Evolutionary conservation across 1,140 invertebrate species (phyloP).

Genomic region (Trichogramma pretiosum): DNA sequence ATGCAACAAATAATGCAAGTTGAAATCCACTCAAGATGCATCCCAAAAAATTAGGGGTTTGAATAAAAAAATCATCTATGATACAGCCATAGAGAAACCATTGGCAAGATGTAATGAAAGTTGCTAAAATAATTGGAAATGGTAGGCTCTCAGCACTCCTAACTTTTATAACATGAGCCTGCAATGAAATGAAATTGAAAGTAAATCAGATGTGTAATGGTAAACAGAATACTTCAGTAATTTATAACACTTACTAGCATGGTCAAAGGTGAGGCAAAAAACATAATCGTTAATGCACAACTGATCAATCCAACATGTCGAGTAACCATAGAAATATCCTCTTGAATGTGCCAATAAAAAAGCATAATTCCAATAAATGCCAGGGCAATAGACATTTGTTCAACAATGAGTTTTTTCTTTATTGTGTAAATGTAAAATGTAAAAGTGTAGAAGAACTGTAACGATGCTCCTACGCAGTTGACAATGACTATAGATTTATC

Average conservation of each 20-base stretch:
- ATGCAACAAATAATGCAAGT: constrained; percentile 61
- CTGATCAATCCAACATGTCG: constrained; percentile 55
- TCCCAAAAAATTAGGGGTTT: constrained; percentile 66
- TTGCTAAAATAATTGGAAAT: constrained; percentile 66
- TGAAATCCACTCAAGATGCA: constrained; percentile 58
- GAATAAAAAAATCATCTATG: constrained; percentile 61
- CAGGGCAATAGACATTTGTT: constrained; percentile 39
- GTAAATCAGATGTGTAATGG: background rate
- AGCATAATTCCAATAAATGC: constrained; percentile 38
- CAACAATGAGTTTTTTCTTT: constrained; percentile 50
- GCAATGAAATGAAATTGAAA: constrained; percentile 20
- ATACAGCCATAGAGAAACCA: constrained; percentile 70
- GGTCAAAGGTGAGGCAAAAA: constrained; percentile 69
- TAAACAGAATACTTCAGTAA: background rate
- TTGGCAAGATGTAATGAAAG: constrained; percentile 62
- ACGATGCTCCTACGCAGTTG: constrained; percentile 56
- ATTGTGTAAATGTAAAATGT: constrained; percentile 56
- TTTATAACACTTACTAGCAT: constrained; percentile 49
- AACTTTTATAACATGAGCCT: constrained; percentile 62
- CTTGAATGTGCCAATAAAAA: constrained; percentile 40
- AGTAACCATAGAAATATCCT: constrained; percentile 26
- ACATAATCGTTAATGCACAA: constrained; percentile 62
- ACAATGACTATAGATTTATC: constrained; percentile 59
- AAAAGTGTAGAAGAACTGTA: constrained; percentile 56
- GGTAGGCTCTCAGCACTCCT: constrained; percentile 70